Evolutionary conservation across 2,113 vertebrate genomes (phyloP).

Genomic region (Pseudorasbora parva): DNA sequence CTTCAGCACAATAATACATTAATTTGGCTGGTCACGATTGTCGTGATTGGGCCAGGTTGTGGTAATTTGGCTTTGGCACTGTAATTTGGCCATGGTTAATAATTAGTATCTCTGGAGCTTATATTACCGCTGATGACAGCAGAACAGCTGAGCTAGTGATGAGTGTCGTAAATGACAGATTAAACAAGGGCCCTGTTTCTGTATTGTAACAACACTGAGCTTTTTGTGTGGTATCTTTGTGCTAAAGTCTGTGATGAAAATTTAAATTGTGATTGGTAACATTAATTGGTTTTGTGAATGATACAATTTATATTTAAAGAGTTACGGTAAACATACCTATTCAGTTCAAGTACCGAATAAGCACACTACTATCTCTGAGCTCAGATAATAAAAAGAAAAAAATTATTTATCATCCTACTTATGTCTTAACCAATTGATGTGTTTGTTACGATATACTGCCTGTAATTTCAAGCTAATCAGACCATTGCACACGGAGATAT

Average conservation of each 20-base stretch:
- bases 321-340: too few species aligned
- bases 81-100: slow-evolving; percentile 31
- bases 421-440: too few species aligned
- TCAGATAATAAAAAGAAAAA: too few species aligned
- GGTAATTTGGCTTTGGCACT: slow-evolving; percentile 47
- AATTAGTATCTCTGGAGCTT: slow-evolving; percentile 63
- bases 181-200: neutral
- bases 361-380: too few species aligned
- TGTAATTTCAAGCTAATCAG: too few species aligned
- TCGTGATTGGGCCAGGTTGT: slow-evolving; percentile 31
- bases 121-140: slow-evolving; percentile 52
- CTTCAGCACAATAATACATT: slow-evolving; percentile 17
- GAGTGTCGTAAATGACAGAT: slow-evolving; percentile 24
- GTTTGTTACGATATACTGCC: too few species aligned
- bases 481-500: too few species aligned
- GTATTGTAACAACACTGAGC: neutral
- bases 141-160: slow-evolving; percentile 53
- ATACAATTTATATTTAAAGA: neutral
- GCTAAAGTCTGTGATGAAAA: neutral
- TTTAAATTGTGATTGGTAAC: too few species aligned
- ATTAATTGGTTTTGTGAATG: too few species aligned
- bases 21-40: slow-evolving; percentile 28
- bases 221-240: neutral
- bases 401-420: too few species aligned
- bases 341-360: too few species aligned